These are phyloP conservation scores for Andrena camellia DNA, from an alignment of 2,888 invertebrate genomes.

Conservation along the genomic window DNA sequence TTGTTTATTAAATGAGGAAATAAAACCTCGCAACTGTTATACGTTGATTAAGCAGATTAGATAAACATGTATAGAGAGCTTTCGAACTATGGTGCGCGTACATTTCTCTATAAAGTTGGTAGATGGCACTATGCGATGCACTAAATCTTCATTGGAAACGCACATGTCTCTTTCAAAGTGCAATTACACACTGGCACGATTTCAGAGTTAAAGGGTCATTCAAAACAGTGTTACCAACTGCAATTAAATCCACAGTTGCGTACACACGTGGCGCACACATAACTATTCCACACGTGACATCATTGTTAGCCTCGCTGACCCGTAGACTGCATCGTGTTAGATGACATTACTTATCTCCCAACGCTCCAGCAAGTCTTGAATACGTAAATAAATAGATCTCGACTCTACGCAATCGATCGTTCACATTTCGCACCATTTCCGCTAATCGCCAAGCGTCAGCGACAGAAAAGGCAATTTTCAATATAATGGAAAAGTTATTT, in stretches of 20 bases:
- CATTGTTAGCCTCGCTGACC: slow-evolving; percentile 31
- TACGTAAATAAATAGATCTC: not conserved
- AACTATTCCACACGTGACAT: not conserved
- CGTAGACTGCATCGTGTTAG: slow-evolving; percentile 19
- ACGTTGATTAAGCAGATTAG: not conserved
- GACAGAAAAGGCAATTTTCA: not conserved
- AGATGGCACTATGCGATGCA: no score
- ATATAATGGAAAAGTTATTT: not conserved
- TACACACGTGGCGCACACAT: not conserved
- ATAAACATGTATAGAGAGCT: no score
- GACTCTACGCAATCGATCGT: not conserved
- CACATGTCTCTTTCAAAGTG: no score
- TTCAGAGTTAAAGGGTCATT: not conserved
- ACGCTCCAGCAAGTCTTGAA: not conserved
- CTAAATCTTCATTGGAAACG: no score
- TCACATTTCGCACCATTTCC: not conserved
- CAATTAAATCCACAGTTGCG: not conserved
- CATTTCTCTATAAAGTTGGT: no score
- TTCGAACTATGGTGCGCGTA: no score
- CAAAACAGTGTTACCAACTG: not conserved
- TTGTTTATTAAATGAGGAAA: not conserved
- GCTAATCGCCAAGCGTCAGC: not conserved
- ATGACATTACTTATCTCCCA: slow-evolving; percentile 14
- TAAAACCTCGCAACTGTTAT: not conserved
- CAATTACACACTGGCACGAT: not conserved